phyloP scores from a whole-genome alignment of 1,140 invertebrate species.

The Chrysopa pallens region DNA sequence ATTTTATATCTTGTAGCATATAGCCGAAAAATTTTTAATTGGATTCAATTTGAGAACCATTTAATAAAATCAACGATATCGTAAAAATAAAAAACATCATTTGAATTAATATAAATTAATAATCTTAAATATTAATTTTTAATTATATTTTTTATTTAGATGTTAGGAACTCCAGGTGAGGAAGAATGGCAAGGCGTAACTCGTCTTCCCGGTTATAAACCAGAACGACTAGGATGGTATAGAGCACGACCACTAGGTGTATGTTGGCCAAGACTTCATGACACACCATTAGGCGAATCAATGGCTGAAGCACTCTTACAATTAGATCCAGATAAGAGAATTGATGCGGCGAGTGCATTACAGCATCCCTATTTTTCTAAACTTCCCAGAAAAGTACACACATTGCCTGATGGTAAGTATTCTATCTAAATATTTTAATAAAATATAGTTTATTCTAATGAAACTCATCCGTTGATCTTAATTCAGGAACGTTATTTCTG shows the following conservation, averaged over 20 bases:
- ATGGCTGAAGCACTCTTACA: conserved; percentile 71
- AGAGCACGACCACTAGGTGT: conserved; percentile 59
- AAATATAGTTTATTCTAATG: conserved; percentile 1
- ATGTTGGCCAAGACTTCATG: conserved; percentile 74
- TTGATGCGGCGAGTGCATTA: conserved; percentile 76
- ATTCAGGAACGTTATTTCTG: not conserved
- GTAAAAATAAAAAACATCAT: too few relatives aligned
- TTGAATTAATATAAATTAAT: too few relatives aligned
- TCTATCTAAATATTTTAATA: conserved; percentile 1
- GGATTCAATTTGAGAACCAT: too few relatives aligned
- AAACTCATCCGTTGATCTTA: too few relatives aligned
- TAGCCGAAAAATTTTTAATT: too few relatives aligned
- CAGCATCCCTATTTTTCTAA: conserved; percentile 78
- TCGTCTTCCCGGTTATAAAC: conserved; percentile 67
- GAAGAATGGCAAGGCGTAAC: conserved; percentile 80
- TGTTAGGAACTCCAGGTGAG: conserved; percentile 81
- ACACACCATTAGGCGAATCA: conserved; percentile 71
- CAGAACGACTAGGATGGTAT: conserved; percentile 62
- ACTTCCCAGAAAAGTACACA: conserved; percentile 73
- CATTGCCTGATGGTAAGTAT: conserved; percentile 72
- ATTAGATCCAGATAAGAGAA: conserved; percentile 70
- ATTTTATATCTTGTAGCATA: too few relatives aligned
- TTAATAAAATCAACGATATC: too few relatives aligned
- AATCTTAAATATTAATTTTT: too few relatives aligned
- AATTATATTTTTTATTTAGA: conserved; percentile 23